Evolutionary conservation across 2,888 invertebrate species (phyloP), one percentile per base, ranked within the genome.

Genomic region (Lasioglossum morio): DNA sequence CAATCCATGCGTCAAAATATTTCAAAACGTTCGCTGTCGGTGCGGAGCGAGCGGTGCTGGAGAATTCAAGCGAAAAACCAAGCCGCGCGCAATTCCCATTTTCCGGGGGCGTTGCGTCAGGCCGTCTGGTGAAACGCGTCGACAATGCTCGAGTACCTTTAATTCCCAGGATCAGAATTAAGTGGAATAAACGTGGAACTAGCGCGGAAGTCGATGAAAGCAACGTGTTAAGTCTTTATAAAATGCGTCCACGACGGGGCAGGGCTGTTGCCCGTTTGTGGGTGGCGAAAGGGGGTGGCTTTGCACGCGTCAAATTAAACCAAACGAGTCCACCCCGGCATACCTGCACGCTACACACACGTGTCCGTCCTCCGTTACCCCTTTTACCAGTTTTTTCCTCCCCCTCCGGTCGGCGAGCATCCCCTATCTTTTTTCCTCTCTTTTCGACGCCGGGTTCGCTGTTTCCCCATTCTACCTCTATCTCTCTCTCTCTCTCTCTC

Each of bases 221-320:
- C 77, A 48, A n/a, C 77, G 80, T 53, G 40, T 43, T 46, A 76
- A 73, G 79, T 85, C 86, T 75, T 77, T 73, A 72, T 69, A 72
- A 83, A 82, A 75, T 34, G 75, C 83, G 78, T 77, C 53, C 14
- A 8, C 60, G 43, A 66, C 66, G 63, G 30, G 7, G 66, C 19
- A 19, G 34, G 34, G 23, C 23, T 34, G 66, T 69, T 19, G 27
- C 27, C 8, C 8, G 72, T 46, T 43, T 30, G 23, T n/a, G 37
- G 80, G 19, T 1, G 60, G 4, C 12, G 37, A 16, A 8, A 14
- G 14, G 30, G 30, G 57, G 30, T 12, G 23, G 79, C 75, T 72
- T 79, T 76, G 72, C 85, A 77, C 79, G 86, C 77, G 81, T 78
- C 81, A 79, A 80, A 87, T 87, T 87, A 87, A 87, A 87, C 79